Evolutionary conservation across 2,113 vertebrate genomes (phyloP).

Genomic region (Furnarius figulus): DNA sequence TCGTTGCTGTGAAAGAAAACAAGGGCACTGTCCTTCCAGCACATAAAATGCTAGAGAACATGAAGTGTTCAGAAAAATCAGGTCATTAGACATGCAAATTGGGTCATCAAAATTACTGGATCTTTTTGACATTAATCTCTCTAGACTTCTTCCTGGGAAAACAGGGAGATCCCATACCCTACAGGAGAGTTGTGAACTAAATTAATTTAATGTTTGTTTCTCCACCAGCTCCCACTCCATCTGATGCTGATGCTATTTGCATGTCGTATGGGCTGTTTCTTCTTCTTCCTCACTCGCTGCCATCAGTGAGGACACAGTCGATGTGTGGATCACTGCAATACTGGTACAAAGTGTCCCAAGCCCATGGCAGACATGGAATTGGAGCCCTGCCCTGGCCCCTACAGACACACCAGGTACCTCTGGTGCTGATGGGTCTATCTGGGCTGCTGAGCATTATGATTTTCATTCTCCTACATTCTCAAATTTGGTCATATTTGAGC

Average conservation of each 20-base stretch:
- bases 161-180: constrained; percentile 67
- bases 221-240: constrained; percentile 27
- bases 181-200: constrained; percentile 71
- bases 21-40: constrained; percentile 59
- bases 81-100: constrained; percentile 69
- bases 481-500: not conserved
- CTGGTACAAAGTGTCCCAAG: rapidly evolving
- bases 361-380: not conserved
- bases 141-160: constrained; percentile 64
- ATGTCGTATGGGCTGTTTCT: not conserved
- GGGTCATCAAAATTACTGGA: constrained; percentile 72
- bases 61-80: constrained; percentile 61
- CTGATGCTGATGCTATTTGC: constrained; percentile 47
- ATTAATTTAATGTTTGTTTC: constrained; percentile 72
- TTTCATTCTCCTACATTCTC: not conserved
- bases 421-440: not conserved
- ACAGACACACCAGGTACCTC: not conserved
- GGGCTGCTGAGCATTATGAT: not conserved
- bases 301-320: rapidly evolving
- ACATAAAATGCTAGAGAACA: constrained; percentile 11
- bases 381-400: not conserved
- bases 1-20: constrained; percentile 25
- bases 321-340: not conserved
- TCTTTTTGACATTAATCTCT: constrained; percentile 71
- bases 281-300: not conserved